A percentile compares a stretch with the other conserved stretches of the same genome.
Evolutionary conservation across 2,888 invertebrate species (phyloP).

Genomic region (Lissocephala sabroskyi): DNA sequence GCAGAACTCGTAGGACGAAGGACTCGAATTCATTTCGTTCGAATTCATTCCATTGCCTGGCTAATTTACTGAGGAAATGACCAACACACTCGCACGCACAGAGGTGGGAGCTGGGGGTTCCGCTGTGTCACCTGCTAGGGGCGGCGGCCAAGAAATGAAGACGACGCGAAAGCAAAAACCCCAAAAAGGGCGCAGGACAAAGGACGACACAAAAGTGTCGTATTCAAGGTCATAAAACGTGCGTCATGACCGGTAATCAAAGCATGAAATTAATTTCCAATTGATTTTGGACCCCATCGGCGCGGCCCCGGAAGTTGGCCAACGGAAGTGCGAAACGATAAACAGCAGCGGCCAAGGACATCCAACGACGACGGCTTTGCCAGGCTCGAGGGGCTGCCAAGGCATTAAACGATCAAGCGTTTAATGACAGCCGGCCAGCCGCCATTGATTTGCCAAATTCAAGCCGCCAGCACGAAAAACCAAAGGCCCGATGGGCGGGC

Average conservation of each 20-base stretch:
- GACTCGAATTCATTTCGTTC: too few relatives aligned
- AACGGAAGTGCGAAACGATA: slow-evolving; percentile 62
- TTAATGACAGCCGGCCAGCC: slow-evolving; percentile 62
- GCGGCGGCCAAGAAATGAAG: slow-evolving; percentile 3
- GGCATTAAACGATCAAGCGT: slow-evolving; percentile 61
- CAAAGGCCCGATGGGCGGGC: background rate
- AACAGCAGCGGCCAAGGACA: slow-evolving; percentile 37
- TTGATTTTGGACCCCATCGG: slow-evolving; percentile 52
- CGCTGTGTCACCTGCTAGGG: too few relatives aligned
- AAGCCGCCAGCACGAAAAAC: slow-evolving; percentile 24
- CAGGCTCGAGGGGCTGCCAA: slow-evolving; percentile 6
- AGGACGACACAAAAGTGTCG: slow-evolving; percentile 62
- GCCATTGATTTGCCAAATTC: slow-evolving; percentile 63
- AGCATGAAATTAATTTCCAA: slow-evolving; percentile 65
- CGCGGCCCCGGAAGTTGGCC: slow-evolving; percentile 58
- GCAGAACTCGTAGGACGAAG: background rate
- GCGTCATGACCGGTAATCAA: slow-evolving; percentile 65
- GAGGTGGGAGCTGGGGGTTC: too few relatives aligned
- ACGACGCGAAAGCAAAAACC: background rate
- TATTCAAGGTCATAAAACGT: slow-evolving; percentile 65
- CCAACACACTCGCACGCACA: background rate
- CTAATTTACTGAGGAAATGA: slow-evolving; percentile 61
- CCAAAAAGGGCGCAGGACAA: slow-evolving; percentile 18
- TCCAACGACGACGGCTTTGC: slow-evolving; percentile 1
- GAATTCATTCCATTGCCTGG: slow-evolving; percentile 62